A percentile compares a stretch with the other conserved stretches of the same genome.
Conservation (phyloP, 2,888 invertebrate species). For the Torymus aiolomorphi region DNA sequence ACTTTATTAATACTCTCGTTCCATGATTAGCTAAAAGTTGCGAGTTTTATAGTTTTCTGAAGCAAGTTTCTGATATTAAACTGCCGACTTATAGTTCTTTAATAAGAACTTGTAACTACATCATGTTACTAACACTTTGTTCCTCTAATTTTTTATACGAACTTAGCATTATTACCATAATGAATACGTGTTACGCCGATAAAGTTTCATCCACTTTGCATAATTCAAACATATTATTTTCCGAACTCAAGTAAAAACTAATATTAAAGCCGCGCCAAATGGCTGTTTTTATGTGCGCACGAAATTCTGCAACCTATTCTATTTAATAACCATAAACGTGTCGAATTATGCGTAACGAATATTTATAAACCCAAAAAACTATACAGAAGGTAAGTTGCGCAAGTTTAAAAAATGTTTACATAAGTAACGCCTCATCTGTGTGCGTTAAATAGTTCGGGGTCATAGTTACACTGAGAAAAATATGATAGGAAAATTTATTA, state of each 20-base stretch:
- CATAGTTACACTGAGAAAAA: no score
- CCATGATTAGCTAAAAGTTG: conserved; percentile 16
- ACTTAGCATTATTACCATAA: background rate
- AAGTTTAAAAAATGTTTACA: no score
- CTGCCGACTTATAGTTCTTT: conserved; percentile 11
- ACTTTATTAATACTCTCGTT: conserved; percentile 36
- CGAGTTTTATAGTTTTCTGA: background rate
- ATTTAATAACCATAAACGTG: no score
- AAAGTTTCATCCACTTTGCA: background rate
- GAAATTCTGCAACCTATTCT: no score
- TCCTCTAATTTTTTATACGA: background rate
- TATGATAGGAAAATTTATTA: no score
- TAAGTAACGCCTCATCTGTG: no score
- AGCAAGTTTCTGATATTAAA: conserved; percentile 21
- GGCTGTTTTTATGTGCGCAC: no score
- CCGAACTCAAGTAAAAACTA: background rate
- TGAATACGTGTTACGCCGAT: conserved; percentile 1
- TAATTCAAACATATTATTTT: conserved; percentile 2
- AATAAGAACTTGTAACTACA: conserved; percentile 15
- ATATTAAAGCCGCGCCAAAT: background rate
- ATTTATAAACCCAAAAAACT: no score
- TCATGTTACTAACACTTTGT: background rate
- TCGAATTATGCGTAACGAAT: no score
- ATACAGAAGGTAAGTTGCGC: no score
- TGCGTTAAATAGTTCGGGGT: no score